Evolutionary conservation across 2,113 vertebrate genomes (phyloP).

Genomic region (Athene noctua): DNA sequence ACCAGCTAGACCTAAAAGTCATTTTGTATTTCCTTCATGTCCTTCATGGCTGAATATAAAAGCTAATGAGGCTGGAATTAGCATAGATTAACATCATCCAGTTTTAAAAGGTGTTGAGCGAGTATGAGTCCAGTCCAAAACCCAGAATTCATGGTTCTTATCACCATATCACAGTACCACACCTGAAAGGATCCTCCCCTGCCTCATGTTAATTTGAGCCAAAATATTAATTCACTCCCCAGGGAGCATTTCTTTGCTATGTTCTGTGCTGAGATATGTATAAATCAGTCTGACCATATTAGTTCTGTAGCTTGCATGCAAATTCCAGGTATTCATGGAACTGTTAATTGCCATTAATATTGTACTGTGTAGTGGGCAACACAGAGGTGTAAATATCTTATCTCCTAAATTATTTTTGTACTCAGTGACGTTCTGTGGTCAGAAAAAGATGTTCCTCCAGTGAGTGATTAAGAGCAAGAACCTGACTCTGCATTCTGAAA

Average conservation of each 20-base stretch:
- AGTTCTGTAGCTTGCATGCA: not conserved
- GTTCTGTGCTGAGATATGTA: not conserved
- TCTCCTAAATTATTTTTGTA: not conserved
- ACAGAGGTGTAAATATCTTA: not conserved
- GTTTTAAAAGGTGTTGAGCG: conserved; percentile 34
- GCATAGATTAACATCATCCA: conserved; percentile 2
- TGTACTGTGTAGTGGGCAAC: not conserved
- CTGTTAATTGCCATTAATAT: not conserved
- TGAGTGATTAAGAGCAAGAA: not conserved
- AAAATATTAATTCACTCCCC: not conserved
- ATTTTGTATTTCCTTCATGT: not conserved
- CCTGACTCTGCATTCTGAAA: not conserved
- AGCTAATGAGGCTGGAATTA: conserved; percentile 37
- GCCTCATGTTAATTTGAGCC: not conserved
- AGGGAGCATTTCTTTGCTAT: not conserved
- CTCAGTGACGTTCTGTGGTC: not conserved
- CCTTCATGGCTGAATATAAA: conserved; percentile 41
- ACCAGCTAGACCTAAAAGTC: not conserved
- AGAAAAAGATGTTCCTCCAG: not conserved
- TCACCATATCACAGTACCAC: not conserved
- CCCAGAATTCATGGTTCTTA: not conserved
- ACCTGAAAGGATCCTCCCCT: not conserved
- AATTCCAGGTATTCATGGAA: not conserved
- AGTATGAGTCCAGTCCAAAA: not conserved
- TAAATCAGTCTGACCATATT: not conserved